A percentile compares a stretch with the other conserved stretches of the same genome.
phyloP scores from a whole-genome alignment of 2,797 vertebrate genomes.

The Melopsittacus undulatus region DNA sequence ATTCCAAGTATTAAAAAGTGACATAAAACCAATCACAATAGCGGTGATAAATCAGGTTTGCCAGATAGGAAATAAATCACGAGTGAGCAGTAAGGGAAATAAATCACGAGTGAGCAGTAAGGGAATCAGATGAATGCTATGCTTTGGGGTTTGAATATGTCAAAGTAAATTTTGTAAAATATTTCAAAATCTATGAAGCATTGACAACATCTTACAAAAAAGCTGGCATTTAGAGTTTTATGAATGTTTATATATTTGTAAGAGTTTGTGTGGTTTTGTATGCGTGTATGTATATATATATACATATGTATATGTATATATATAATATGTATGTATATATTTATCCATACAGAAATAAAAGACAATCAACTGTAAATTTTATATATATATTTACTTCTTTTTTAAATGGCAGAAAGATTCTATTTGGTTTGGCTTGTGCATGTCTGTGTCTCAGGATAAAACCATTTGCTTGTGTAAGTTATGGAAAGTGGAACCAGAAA shows the following conservation, averaged over 20 bases:
- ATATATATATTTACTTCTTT: background rate
- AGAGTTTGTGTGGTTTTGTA: background rate
- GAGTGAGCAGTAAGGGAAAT: background rate
- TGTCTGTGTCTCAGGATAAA: background rate
- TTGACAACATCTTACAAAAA: background rate
- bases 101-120: slow-evolving; percentile 17
- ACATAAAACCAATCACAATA: background rate
- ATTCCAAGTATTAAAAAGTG: slow-evolving; percentile 27
- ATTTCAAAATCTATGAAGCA: slow-evolving; percentile 23
- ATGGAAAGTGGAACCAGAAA: background rate
- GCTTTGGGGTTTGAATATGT: background rate
- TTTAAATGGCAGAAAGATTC: background rate
- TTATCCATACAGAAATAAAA: slow-evolving; percentile 32
- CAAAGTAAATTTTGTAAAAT: slow-evolving; percentile 43
- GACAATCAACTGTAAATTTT: background rate
- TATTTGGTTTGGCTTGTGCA: background rate
- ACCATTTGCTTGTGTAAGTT: background rate
- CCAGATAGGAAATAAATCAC: background rate
- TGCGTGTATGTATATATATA: background rate
- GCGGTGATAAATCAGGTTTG: slow-evolving; percentile 26
- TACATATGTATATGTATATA: background rate
- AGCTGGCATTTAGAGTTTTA: background rate
- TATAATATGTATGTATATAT: background rate
- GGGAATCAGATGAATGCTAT: background rate
- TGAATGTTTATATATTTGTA: background rate